Evolutionary conservation across 2,888 invertebrate genomes (phyloP), one percentile per base, ranked within the genome.

Genomic region (Trichogramma dendrolimi): DNA sequence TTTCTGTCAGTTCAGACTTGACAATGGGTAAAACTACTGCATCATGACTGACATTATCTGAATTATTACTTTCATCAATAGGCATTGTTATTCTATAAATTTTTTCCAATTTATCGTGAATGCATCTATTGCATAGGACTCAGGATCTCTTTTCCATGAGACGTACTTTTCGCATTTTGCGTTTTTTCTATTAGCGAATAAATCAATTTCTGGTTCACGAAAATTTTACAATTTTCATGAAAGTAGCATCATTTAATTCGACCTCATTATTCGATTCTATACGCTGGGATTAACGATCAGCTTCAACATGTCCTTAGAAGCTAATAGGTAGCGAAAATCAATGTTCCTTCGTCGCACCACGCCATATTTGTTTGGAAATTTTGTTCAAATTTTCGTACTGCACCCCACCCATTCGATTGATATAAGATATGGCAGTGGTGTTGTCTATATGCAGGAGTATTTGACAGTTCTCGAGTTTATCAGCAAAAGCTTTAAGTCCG

Each of bases 211-310:
- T 11, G 62, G 65, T 1, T 0, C 6, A 4, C 66, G 67, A 10
- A 64, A 6, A 38, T 14, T 1, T 10, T 39, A 6, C 54, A 4
- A 67, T 57, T n/a, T 47, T 53, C 0, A 49, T n/a, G 11, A 63
- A 68, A 5, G 57, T 59, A 4, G 6, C 41, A n/a, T 52, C 27
- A 8, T 55, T 46, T 7, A 67, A 46, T 39, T 65, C 59, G 56
- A 61, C 64, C 55, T 69, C 66, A 0, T 67, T 68, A 27, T 65
- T 65, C 39, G 64, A 43, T 57, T 65, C 62, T 40, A 54, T 50
- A 10, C 57, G 57, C 6, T 72, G 61, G 1, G 73, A 73, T 49
- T 66, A 67, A 14, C 43, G 14, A 59, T 73, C 72, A 1, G 71
- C 72, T 48, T 68, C 60, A 0, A 44, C 39, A 57, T 70, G 4